Evolutionary conservation across 2,888 invertebrate genomes (phyloP).

Genomic region (Hyposoter didymator): DNA sequence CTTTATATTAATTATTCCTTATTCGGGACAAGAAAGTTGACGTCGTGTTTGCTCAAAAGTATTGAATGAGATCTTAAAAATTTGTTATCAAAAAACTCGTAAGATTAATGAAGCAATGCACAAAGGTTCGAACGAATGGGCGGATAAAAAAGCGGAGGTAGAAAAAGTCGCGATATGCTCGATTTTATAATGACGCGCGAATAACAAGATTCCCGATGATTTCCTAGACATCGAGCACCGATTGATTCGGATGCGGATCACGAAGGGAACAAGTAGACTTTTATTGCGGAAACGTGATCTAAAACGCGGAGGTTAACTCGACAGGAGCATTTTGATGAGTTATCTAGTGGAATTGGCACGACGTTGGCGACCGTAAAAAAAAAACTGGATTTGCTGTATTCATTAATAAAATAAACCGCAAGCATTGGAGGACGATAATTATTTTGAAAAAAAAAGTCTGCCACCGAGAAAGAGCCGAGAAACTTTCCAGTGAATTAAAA

Average conservation of each 20-base stretch:
- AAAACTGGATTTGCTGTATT: conserved; percentile 16
- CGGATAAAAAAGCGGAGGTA: background rate
- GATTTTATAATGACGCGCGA: conserved; percentile 45
- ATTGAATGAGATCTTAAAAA: no score
- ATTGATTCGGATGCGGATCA: conserved; percentile 57
- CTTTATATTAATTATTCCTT: background rate
- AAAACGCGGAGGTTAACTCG: conserved; percentile 31
- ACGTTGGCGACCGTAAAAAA: conserved; percentile 13
- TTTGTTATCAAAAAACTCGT: no score
- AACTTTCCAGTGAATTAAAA: background rate
- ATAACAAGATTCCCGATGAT: conserved; percentile 54
- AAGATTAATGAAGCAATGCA: no score
- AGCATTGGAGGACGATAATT: background rate
- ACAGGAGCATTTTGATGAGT: conserved; percentile 13
- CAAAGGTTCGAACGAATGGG: background rate
- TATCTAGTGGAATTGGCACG: conserved; percentile 47
- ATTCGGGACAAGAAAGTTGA: background rate
- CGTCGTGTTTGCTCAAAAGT: background rate
- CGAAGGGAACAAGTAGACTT: conserved; percentile 54
- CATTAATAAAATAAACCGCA: conserved; percentile 21
- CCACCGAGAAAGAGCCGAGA: background rate
- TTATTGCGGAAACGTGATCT: conserved; percentile 64
- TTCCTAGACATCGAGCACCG: conserved; percentile 54
- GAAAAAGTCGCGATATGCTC: conserved; percentile 23
- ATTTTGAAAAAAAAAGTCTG: background rate